A percentile compares a stretch with the other conserved stretches of the same genome.
Evolutionary conservation across 2,797 vertebrate species (phyloP).

Genomic region (Leptatherina wallacei): DNA sequence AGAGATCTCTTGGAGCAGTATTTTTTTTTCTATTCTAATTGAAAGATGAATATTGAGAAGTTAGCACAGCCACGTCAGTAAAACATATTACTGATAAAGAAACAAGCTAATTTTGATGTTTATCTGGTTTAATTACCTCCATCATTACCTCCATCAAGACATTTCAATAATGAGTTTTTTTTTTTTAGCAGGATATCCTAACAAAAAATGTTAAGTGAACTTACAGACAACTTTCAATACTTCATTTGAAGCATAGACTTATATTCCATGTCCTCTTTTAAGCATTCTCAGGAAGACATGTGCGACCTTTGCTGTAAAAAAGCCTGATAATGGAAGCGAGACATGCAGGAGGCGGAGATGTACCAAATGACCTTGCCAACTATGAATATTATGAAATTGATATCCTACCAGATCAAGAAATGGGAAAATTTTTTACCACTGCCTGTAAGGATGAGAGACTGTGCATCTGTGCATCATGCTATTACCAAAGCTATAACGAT

Average conservation of each 20-base stretch:
- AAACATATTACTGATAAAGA: constrained; percentile 45
- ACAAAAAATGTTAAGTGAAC: constrained; percentile 9
- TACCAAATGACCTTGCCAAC: background rate
- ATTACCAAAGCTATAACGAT: constrained; percentile 65
- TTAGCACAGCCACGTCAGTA: constrained; percentile 13
- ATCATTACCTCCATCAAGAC: constrained; percentile 47
- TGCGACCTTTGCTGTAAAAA: background rate
- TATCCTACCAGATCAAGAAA: background rate
- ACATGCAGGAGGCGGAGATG: background rate
- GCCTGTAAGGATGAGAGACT: constrained; percentile 8
- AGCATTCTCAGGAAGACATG: background rate
- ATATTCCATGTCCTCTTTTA: background rate
- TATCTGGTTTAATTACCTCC: constrained; percentile 51
- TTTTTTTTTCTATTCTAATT: constrained; percentile 9
- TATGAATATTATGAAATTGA: background rate
- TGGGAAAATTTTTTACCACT: background rate
- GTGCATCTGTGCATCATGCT: constrained; percentile 23
- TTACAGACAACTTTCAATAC: background rate
- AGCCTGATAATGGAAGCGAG: background rate
- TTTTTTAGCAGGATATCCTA: constrained; percentile 1
- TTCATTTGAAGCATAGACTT: background rate
- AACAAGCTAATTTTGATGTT: constrained; percentile 44
- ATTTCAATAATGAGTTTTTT: constrained; percentile 1
- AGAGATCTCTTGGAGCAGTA: constrained; percentile 28
- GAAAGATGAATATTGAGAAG: constrained; percentile 19